phyloP scores from a whole-genome alignment of 2,888 invertebrate genomes.

The Odontothrips loti region DNA sequence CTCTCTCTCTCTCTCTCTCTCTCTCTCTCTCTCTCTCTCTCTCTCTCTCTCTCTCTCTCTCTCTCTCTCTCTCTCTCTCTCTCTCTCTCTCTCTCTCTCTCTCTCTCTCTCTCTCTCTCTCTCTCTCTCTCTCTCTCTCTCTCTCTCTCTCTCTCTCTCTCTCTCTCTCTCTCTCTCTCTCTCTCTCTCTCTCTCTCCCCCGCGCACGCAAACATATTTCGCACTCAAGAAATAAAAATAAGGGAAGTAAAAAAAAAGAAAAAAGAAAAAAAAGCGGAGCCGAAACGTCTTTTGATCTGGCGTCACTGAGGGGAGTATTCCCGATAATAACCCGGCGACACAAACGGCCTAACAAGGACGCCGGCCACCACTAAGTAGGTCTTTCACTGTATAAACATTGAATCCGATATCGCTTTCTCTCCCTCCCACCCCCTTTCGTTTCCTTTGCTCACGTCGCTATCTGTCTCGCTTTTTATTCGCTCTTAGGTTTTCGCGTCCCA shows the following conservation, averaged over 20 bases:
- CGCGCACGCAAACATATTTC: neutral
- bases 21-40: no score
- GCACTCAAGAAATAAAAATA: neutral
- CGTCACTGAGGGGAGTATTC: neutral
- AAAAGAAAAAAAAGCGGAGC: neutral
- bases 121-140: neutral
- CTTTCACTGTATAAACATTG: slow-evolving; percentile 3
- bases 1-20: neutral
- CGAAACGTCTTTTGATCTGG: neutral
- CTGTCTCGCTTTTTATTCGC: neutral
- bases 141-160: neutral
- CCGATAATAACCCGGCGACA: neutral
- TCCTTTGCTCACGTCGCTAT: neutral
- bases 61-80: neutral
- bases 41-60: neutral
- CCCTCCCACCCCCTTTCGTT: no score
- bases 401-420: neutral
- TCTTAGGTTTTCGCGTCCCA: no score
- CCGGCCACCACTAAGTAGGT: neutral
- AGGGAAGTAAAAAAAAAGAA: neutral
- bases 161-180: neutral
- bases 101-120: no score
- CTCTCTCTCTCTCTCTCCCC: neutral
- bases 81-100: neutral
- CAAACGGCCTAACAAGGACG: neutral